These are phyloP conservation scores for Tetranychus piercei DNA, from an alignment of 2,888 invertebrate species.

Conservation along the genomic window DNA sequence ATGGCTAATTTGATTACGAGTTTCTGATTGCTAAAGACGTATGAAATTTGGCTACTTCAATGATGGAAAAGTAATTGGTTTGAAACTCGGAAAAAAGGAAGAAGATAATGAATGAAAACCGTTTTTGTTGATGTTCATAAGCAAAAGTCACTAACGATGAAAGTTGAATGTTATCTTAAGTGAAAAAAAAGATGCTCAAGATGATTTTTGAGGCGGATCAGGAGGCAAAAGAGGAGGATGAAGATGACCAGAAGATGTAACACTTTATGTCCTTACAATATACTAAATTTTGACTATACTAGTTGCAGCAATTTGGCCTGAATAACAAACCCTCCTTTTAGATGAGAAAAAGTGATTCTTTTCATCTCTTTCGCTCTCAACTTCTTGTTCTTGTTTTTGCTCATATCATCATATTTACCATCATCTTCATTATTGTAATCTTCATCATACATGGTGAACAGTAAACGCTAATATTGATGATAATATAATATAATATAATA, in stretches of 20 bases:
- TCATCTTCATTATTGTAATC: too few species aligned
- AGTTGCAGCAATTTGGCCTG: neutral
- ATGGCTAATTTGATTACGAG: too few species aligned
- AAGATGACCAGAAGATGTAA: slow-evolving; percentile 1
- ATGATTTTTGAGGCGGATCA: neutral
- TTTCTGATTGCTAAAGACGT: too few species aligned
- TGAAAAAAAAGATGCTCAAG: neutral
- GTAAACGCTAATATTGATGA: too few species aligned
- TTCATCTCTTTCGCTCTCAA: neutral
- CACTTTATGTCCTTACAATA: neutral
- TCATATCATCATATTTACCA: too few species aligned
- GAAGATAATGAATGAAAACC: too few species aligned
- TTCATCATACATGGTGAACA: too few species aligned
- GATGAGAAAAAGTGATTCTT: neutral
- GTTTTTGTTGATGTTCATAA: too few species aligned
- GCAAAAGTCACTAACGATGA: neutral
- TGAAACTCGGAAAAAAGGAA: too few species aligned
- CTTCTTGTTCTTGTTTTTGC: neutral
- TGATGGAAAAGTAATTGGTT: too few species aligned
- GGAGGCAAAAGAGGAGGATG: neutral
- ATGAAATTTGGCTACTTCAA: too few species aligned
- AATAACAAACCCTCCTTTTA: neutral
- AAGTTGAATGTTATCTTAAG: neutral
- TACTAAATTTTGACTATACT: neutral
- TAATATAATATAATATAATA: too few species aligned